phyloP scores from a whole-genome alignment of 92 coral and sea anemone species.

The Plumapathes pennacea region DNA sequence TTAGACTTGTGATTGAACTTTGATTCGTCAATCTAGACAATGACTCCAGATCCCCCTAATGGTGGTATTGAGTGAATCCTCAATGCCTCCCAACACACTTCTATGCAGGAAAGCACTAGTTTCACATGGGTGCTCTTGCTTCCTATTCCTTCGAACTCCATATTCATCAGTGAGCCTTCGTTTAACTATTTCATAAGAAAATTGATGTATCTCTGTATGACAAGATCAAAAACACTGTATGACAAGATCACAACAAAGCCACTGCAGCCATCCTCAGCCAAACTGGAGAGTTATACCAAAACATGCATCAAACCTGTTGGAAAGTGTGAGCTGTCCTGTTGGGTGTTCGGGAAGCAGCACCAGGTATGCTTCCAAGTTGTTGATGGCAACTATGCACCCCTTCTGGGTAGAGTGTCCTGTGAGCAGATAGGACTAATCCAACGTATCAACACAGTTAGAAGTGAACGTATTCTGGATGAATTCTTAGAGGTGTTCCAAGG shows the following conservation, averaged over 20 bases:
- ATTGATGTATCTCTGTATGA: too few relatives aligned
- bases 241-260: conserved; percentile 20
- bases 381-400: conserved; percentile 14
- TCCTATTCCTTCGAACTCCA: too few relatives aligned
- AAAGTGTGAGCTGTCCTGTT: conserved; percentile 6
- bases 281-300: conserved; percentile 15
- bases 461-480: conserved; percentile 15
- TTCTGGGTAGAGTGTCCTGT: conserved; percentile 8
- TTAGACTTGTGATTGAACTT: too few relatives aligned
- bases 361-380: conserved; percentile 24
- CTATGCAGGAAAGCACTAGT: too few relatives aligned
- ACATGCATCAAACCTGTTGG: conserved; percentile 9
- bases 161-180: too few relatives aligned
- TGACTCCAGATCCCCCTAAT: too few relatives aligned
- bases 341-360: conserved; percentile 15
- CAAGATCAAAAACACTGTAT: conserved; percentile 12
- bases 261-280: conserved; percentile 10
- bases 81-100: too few relatives aligned
- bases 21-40: too few relatives aligned
- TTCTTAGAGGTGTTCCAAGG: conserved; percentile 45
- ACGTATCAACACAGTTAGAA: conserved; percentile 1
- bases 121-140: too few relatives aligned
- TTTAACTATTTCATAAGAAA: too few relatives aligned
- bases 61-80: too few relatives aligned
- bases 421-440: conserved; percentile 3